Conservation (phyloP, 1,140 invertebrate genomes). For the Goniozus legneri region DNA sequence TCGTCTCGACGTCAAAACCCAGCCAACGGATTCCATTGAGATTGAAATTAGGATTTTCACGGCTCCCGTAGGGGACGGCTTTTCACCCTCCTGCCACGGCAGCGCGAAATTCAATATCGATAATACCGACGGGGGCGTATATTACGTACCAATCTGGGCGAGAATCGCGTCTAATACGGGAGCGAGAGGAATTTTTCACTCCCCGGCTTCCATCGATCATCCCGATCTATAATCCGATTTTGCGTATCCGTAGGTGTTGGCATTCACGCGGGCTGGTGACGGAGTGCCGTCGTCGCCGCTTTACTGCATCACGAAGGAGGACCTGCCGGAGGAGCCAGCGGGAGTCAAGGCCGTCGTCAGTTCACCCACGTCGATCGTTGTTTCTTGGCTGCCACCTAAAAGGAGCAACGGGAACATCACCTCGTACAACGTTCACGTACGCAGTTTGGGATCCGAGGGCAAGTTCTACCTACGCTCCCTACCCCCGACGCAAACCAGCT, state of each 20-base stretch:
- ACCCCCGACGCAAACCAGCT: constrained; percentile 50
- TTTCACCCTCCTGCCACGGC: no score
- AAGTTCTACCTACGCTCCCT: constrained; percentile 46
- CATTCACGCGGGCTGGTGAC: constrained; percentile 84
- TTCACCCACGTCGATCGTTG: constrained; percentile 77
- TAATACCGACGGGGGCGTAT: background rate
- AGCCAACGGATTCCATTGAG: no score
- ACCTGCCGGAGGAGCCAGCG: constrained; percentile 82
- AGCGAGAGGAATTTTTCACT: no score
- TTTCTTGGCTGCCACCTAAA: constrained; percentile 71
- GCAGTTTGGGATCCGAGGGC: constrained; percentile 40
- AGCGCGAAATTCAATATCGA: no score
- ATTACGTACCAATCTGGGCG: no score
- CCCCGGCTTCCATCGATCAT: no score
- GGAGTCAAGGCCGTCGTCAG: constrained; percentile 85
- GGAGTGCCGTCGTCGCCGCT: constrained; percentile 79
- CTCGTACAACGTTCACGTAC: constrained; percentile 54
- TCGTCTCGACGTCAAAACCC: no score
- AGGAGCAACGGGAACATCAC: constrained; percentile 60
- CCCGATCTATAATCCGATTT: no score
- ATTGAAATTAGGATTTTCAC: no score
- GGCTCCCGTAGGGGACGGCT: no score
- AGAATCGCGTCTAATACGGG: no score
- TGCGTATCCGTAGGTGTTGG: no score
- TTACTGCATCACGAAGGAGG: constrained; percentile 87